Evolutionary conservation across 2,113 vertebrate genomes (phyloP).

Genomic region (Grammomys dolichurus): DNA sequence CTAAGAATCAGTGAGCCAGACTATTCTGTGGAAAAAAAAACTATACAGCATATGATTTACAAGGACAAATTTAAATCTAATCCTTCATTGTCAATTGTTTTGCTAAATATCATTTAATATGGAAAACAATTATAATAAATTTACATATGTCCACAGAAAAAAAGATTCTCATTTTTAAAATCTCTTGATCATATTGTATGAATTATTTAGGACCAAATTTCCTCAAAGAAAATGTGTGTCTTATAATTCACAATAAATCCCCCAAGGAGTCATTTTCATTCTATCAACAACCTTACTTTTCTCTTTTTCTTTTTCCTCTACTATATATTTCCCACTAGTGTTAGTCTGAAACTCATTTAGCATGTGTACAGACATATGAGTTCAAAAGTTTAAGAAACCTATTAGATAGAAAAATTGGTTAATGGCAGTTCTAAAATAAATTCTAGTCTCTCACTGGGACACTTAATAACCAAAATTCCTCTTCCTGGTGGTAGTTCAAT

Average conservation of each 20-base stretch:
- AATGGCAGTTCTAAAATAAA: slow-evolving; percentile 1
- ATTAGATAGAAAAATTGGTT: not conserved
- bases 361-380: not conserved
- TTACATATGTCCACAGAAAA: not conserved
- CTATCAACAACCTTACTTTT: not conserved
- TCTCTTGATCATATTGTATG: not conserved
- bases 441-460: not conserved
- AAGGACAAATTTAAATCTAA: not conserved
- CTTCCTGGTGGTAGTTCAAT: not conserved
- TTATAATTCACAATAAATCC: not conserved
- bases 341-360: not conserved
- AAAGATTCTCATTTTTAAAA: not conserved
- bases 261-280: not conserved
- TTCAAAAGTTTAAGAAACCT: slow-evolving; percentile 17
- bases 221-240: not conserved
- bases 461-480: not conserved
- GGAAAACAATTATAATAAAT: not conserved
- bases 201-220: not conserved
- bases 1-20: not conserved
- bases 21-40: not conserved
- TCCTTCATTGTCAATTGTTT: not conserved
- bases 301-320: not conserved
- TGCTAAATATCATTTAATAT: not conserved
- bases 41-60: not conserved
- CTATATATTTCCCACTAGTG: not conserved